phyloP scores from a whole-genome alignment of 2,113 vertebrate genomes.

The Prunella himalayana region DNA sequence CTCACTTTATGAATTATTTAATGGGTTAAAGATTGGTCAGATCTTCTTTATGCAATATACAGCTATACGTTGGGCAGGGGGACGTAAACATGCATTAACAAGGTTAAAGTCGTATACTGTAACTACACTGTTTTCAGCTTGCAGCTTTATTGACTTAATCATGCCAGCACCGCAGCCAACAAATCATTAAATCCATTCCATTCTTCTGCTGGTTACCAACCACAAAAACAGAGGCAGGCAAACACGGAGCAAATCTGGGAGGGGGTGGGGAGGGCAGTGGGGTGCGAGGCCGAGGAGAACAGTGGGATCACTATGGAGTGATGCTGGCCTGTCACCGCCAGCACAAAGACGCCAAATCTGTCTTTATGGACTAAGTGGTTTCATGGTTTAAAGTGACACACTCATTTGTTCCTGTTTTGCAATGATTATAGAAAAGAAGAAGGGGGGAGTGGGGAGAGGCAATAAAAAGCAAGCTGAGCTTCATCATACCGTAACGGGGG shows the following conservation, averaged over 20 bases:
- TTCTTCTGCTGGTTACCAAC: constrained; percentile 67
- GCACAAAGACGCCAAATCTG: constrained; percentile 52
- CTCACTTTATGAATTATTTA: constrained; percentile 72
- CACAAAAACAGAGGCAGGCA: constrained; percentile 59
- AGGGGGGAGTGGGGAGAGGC: background rate
- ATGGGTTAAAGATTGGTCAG: constrained; percentile 66
- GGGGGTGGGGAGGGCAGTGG: background rate
- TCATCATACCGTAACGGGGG: rapidly evolving
- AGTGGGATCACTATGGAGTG: constrained; percentile 53
- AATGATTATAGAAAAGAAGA: constrained; percentile 36
- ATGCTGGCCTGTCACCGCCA: constrained; percentile 48
- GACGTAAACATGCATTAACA: constrained; percentile 68
- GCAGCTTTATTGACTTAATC: constrained; percentile 71
- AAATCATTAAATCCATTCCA: constrained; percentile 73
- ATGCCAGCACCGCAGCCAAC: constrained; percentile 61
- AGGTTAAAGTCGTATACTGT: constrained; percentile 69
- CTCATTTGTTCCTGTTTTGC: constrained; percentile 62
- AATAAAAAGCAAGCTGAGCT: background rate
- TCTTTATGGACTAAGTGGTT: constrained; percentile 47
- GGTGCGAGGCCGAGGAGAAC: constrained; percentile 12
- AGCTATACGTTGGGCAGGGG: constrained; percentile 43
- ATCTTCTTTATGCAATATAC: constrained; percentile 45
- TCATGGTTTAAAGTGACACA: constrained; percentile 64
- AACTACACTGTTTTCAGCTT: constrained; percentile 63
- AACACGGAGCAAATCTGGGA: constrained; percentile 17